These are phyloP conservation scores for Peromyscus attwateri DNA, from an alignment of 2,797 vertebrate species.

Conservation along the genomic window DNA sequence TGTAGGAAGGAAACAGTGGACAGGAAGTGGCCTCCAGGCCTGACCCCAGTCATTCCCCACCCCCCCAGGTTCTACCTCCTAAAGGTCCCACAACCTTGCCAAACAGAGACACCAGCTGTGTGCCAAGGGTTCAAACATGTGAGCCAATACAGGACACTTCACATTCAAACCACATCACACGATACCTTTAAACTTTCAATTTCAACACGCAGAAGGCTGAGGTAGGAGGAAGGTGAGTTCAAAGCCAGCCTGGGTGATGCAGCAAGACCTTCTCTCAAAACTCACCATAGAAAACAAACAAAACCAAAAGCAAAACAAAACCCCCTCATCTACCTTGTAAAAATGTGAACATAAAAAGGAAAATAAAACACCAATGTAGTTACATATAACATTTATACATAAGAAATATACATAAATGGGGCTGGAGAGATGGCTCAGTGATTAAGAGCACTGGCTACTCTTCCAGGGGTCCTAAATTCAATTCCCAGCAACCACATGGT, in stretches of 20 bases:
- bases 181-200: background rate
- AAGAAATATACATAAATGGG: background rate
- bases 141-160: too few species aligned
- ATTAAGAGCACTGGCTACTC: too few species aligned
- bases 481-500: too few species aligned
- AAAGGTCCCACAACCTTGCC: background rate
- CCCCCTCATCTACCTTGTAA: background rate
- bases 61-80: background rate
- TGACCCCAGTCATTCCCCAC: too few species aligned
- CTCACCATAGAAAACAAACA: background rate
- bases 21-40: background rate
- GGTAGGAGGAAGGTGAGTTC: background rate
- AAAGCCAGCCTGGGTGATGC: background rate
- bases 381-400: conserved; percentile 15
- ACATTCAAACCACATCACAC: too few species aligned
- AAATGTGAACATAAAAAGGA: background rate
- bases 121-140: background rate
- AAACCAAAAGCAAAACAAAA: background rate
- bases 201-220: background rate
- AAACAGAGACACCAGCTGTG: background rate
- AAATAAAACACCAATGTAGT: background rate
- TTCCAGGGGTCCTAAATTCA: too few species aligned
- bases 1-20: background rate
- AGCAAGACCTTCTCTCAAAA: background rate
- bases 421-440: too few species aligned